Conservation (phyloP, 2,797 vertebrate genomes). For the Geotrypetes seraphini region DNA sequence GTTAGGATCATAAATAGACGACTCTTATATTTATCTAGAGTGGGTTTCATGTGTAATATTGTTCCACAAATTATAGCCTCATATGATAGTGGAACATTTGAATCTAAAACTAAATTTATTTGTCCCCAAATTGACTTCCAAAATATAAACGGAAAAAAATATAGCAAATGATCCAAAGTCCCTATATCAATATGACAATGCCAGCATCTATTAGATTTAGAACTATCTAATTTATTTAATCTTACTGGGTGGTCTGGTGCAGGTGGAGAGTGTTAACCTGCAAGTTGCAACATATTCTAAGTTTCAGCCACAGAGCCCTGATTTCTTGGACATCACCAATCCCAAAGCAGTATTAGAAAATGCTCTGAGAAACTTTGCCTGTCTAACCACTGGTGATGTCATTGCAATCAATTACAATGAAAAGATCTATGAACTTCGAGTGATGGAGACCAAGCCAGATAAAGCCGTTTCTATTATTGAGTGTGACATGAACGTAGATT, state of each 20-base stretch:
- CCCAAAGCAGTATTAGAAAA: constrained; percentile 97
- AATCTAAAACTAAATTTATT: too few species aligned
- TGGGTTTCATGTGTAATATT: too few species aligned
- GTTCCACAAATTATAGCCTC: too few species aligned
- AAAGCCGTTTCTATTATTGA: constrained; percentile 97
- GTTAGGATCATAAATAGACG: too few species aligned
- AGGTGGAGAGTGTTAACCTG: constrained; percentile 96
- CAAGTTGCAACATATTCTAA: constrained; percentile 97
- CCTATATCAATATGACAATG: too few species aligned
- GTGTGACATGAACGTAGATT: constrained; percentile 98
- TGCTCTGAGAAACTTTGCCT: constrained; percentile 92
- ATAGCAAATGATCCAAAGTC: too few species aligned
- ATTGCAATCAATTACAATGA: constrained; percentile 98
- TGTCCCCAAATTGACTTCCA: too few species aligned
- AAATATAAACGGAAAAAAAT: too few species aligned
- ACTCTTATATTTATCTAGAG: too few species aligned
- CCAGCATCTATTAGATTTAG: too few species aligned
- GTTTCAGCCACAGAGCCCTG: constrained; percentile 95
- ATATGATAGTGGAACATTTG: too few species aligned
- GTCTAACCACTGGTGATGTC: constrained; percentile 91
- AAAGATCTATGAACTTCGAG: constrained; percentile 96
- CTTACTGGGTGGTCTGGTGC: constrained; percentile 88
- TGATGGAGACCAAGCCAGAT: constrained; percentile 98
- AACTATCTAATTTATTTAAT: too few species aligned
- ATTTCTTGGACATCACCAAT: constrained; percentile 96